phyloP scores from a whole-genome alignment of 2,888 invertebrate genomes.

The Xanthia togata region DNA sequence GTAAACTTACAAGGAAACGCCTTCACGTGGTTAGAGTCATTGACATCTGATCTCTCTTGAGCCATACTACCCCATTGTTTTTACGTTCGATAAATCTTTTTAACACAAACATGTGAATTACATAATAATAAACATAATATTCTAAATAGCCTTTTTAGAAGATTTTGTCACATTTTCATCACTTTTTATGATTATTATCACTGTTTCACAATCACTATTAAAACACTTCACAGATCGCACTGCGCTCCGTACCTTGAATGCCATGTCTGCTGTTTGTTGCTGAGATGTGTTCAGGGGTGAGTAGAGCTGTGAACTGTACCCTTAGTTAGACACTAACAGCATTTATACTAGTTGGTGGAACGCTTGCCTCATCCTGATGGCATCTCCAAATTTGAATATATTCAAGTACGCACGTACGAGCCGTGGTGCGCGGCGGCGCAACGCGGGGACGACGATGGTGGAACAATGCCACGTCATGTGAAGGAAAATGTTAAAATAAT shows the following conservation, averaged over 20 bases:
- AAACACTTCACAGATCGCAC: slow-evolving; percentile 73
- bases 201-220: slow-evolving; percentile 66
- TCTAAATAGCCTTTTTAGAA: neutral
- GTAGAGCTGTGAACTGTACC: slow-evolving; percentile 85
- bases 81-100: neutral
- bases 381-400: slow-evolving; percentile 88
- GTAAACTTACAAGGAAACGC: neutral
- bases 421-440: slow-evolving; percentile 53
- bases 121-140: too few species aligned
- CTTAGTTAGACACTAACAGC: slow-evolving; percentile 79
- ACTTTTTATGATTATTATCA: slow-evolving; percentile 55
- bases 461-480: slow-evolving; percentile 82
- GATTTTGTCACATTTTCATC: slow-evolving; percentile 16
- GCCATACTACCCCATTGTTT: neutral
- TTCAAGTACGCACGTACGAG: slow-evolving; percentile 87
- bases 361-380: slow-evolving; percentile 82
- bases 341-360: slow-evolving; percentile 82
- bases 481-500: slow-evolving; percentile 5
- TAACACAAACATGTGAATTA: too few species aligned
- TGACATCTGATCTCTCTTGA: neutral
- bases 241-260: slow-evolving; percentile 85
- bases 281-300: slow-evolving; percentile 83
- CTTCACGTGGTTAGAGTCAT: neutral
- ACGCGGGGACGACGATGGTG: slow-evolving; percentile 60
- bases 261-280: slow-evolving; percentile 79